Evolutionary conservation across 1,140 invertebrate genomes (phyloP), one percentile per base, ranked within the genome.

Genomic region (Theocolax elegans): DNA sequence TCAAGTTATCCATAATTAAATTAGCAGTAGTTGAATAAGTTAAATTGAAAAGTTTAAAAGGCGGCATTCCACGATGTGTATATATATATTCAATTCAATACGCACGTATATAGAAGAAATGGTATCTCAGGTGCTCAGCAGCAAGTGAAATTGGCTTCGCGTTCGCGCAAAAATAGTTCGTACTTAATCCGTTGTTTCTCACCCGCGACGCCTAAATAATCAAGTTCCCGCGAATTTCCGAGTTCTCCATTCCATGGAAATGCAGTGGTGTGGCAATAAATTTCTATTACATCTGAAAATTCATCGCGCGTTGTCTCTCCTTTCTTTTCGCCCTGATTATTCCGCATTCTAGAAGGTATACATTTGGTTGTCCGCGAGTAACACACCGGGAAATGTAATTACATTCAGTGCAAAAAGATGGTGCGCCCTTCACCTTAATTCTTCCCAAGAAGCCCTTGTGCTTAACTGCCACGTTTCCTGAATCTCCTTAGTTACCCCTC

Each of bases 221-320:
- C 31, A 65, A 67, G 27, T 67, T 56, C 17, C 3, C n/a, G n/a
- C 1, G 44, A 53, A 66, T 51, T 27, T 29, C 63, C 13, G 27
- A 40, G 48, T 3, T 53, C 54, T 21, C 67, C n/a, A 15, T 56
- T 46, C 51, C 51, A 64, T 70, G 51, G 53, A 69, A 53, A 27
- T n/a, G 35, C 53, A 42, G 44, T 31, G 29, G 59, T 10, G n/a
- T n/a, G n/a, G n/a, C 46, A 17, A 71, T 71, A 59, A 71, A 71
- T 71, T 27, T 49, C 58, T n/a, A 54, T 65, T 64, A 58, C 53
- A 71, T 64, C 42, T 71, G 42, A 64, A 71, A n/a, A 71, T 71
- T 65, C 44, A 59, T 51, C 42, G 54, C 44, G 21, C 6, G 17
- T n/a, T 21, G n/a, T 29, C 13, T 56, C 27, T 27, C 19, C 12